Evolutionary conservation across 1,140 invertebrate species (phyloP), one percentile per base, ranked within the genome.

Genomic region (Drosophila paulistorum): DNA sequence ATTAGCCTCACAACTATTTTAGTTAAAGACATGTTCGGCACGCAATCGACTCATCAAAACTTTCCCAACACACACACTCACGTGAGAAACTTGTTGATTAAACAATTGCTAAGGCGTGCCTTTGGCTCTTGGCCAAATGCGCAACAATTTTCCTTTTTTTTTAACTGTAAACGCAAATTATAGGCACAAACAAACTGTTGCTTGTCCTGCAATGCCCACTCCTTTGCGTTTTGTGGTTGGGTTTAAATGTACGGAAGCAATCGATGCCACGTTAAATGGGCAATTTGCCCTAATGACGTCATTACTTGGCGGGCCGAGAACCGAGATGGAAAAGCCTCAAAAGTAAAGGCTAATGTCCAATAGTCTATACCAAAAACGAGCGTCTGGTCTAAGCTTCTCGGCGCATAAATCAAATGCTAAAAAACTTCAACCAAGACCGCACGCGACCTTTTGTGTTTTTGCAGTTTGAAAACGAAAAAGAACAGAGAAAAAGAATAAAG

Each of bases 191-290:
- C 63, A 78, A 86, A 87, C 83, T 87, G 83, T 86, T 87, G 82
- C 82, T 77, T 51, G 17, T 51, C 45, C 45, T 51, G 45, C 9
- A 20, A 51, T 23, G 45, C 45, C 45, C 20, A 51, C 45, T 51
- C 45, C 45, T 51, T 51, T 20, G 17, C 45, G 20, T 26, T 26
- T 68, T 62, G 23, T 62, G 45, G 45, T 45, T 62, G 55, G 14
- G 20, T 66, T 81, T 81, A 89, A 87, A 89, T 85, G 84, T 89
- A 85, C 84, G 84, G 84, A 87, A 87, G 80, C 84, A 89, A 87
- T 87, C 84, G 84, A 77, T 73, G 71, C 51, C 77, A 17, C 63
- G 68, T 87, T 71, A 72, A 89, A 87, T 87, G 58, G 83, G 84
- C 80, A 84, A 87, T 87, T 87, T 89, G 60, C 35, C 48, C 45